Evolutionary conservation across 2,797 vertebrate species (phyloP), one percentile per base, ranked within the genome.

Genomic region (Zalophus californianus): DNA sequence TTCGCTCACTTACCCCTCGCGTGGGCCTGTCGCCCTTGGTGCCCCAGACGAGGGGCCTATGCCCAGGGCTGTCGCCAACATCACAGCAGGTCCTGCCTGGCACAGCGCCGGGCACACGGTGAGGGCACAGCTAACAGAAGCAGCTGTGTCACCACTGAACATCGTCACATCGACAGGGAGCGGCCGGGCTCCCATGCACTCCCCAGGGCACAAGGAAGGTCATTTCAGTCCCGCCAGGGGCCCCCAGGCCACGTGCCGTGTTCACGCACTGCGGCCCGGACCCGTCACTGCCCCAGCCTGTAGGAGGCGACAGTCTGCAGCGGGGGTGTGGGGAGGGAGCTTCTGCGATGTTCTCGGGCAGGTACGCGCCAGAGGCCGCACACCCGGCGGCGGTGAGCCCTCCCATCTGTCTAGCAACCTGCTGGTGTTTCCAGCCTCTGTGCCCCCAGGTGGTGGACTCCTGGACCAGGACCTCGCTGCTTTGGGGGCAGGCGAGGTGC

Each of bases 241-340:
- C 48, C 64, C 56, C 7, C 18, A 2, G 41, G 56, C 2, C 5
- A 41, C 20, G 0, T 13, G 14, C 25, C 0, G 1, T 15, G 20
- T 11, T 11, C 8, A 7, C 5, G 5, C 86, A 7, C 54, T 16
- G 29, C 21, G 10, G 29, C 54, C 50, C 0, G 2, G 7, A 16
- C 54, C 18, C 12, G 6, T 44, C 29, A 5, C 38, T 10, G 16
- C 23, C 56, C 41, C 27, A 0, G 18, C 38, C 52, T 13, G 52
- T 8, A 15, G 29, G 86, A 29, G 38, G 8, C 7, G 8, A 16
- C 4, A 32, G 23, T 32, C 86, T 44, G 32, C 12, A 12, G 70
- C 6, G 38, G 62, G 70, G 11, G 16, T 3, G 11, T 18, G n/a
- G 83, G 14, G 85, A 32, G 11, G n/a, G 79, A 41, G 38, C 9